These are phyloP conservation scores for Rhinolophus sinicus DNA, from an alignment of 2,113 vertebrate species.

Conservation along the genomic window DNA sequence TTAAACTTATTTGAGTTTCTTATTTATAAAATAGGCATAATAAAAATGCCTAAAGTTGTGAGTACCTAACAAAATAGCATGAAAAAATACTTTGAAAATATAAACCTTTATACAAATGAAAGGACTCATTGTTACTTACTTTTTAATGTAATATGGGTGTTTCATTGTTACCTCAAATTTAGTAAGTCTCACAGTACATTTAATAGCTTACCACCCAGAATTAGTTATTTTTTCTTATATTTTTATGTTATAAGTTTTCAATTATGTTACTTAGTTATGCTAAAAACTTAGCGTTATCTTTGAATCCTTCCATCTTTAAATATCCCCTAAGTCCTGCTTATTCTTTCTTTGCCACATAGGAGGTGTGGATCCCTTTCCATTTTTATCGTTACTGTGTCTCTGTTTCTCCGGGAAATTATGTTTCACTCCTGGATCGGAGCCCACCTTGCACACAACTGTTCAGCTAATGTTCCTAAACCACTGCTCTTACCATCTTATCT, in stretches of 20 bases:
- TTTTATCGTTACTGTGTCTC: not conserved
- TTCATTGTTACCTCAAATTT: conserved; percentile 29
- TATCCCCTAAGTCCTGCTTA: not conserved
- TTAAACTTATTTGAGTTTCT: conserved; percentile 36
- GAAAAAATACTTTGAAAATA: conserved; percentile 43
- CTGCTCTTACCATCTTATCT: not conserved
- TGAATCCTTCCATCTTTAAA: not conserved
- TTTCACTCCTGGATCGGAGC: not conserved
- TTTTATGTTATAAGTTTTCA: not conserved
- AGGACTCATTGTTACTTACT: not conserved
- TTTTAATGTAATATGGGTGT: conserved; percentile 16
- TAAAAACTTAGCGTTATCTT: not conserved
- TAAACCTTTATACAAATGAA: conserved; percentile 1
- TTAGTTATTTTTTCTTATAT: not conserved
- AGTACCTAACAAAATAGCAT: conserved; percentile 14
- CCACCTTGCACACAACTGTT: not conserved
- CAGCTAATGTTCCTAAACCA: not conserved
- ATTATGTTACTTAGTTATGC: not conserved
- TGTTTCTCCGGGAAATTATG: not conserved
- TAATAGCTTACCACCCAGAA: not conserved
- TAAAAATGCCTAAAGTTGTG: not conserved
- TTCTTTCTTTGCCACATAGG: not conserved
- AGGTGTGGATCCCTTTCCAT: not conserved
- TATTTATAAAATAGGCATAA: not conserved
- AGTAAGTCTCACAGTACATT: not conserved